These are phyloP conservation scores for Pituophis catenifer DNA, from an alignment of 2,113 vertebrate species.

Conservation along the genomic window DNA sequence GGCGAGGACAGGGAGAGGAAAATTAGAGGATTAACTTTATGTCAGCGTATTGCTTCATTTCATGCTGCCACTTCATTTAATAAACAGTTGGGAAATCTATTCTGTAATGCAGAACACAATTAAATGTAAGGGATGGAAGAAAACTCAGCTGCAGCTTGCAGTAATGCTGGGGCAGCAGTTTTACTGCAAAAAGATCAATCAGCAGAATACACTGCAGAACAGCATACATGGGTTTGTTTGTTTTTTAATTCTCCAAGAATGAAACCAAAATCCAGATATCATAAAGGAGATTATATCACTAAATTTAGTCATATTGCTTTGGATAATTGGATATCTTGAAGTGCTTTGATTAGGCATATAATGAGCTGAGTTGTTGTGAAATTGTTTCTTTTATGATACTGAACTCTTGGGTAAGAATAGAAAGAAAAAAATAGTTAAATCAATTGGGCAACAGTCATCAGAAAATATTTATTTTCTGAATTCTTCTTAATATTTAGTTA, in stretches of 20 bases:
- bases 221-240: background rate
- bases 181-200: conserved; percentile 23
- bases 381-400: background rate
- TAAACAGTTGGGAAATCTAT: background rate
- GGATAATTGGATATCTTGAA: background rate
- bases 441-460: background rate
- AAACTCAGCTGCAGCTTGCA: conserved; percentile 1
- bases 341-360: background rate
- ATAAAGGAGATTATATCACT: background rate
- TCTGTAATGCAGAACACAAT: background rate
- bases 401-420: background rate
- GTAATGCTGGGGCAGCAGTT: conserved; percentile 11
- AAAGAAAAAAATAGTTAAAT: background rate
- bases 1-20: too few species aligned
- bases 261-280: background rate
- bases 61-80: background rate
- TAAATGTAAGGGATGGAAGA: background rate
- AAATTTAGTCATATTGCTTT: background rate
- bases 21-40: background rate
- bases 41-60: background rate
- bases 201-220: conserved; percentile 24
- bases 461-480: background rate
- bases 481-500: background rate
- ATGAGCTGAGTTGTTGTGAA: background rate
- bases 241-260: background rate